phyloP scores from a whole-genome alignment of 64 coral and sea anemone genomes.

The Montipora sp. region DNA sequence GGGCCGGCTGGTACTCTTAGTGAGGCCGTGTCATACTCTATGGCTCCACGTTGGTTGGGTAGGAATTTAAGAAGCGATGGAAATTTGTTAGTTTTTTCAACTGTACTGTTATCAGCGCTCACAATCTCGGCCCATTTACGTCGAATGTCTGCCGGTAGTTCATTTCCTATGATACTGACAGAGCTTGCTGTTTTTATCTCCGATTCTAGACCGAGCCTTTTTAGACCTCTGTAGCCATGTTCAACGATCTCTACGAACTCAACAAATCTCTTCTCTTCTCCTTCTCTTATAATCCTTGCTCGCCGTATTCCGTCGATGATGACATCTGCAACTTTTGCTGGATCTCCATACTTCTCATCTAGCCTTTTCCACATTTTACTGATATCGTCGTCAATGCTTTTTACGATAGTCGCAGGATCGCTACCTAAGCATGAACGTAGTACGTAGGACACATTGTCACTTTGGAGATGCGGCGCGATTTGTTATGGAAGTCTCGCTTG shows the following conservation, averaged over 20 bases:
- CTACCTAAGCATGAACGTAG: constrained; percentile 44
- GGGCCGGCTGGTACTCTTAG: too few relatives aligned
- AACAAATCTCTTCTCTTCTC: too few relatives aligned
- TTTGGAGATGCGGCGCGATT: constrained; percentile 43
- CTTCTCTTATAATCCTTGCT: too few relatives aligned
- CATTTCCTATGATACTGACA: constrained; percentile 19
- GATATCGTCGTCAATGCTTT: constrained; percentile 49
- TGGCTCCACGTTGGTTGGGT: too few relatives aligned
- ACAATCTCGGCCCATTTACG: constrained; percentile 33
- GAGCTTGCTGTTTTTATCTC: constrained; percentile 14
- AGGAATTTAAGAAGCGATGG: too few relatives aligned
- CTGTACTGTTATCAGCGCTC: constrained; percentile 20
- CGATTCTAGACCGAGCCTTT: too few relatives aligned
- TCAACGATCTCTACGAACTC: too few relatives aligned
- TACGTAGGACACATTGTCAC: constrained; percentile 12
- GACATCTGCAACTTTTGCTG: constrained; percentile 14
- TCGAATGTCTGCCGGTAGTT: constrained; percentile 24
- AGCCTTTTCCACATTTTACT: constrained; percentile 52
- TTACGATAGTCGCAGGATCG: constrained; percentile 25
- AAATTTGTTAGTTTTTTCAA: not conserved
- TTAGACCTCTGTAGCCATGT: not conserved
- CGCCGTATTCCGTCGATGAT: not conserved
- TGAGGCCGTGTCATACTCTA: too few relatives aligned
- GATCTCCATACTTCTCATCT: too few relatives aligned
- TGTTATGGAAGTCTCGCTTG: constrained; percentile 63